These are phyloP conservation scores for Nothocercus julius DNA, from an alignment of 2,113 vertebrate species.

Conservation along the genomic window DNA sequence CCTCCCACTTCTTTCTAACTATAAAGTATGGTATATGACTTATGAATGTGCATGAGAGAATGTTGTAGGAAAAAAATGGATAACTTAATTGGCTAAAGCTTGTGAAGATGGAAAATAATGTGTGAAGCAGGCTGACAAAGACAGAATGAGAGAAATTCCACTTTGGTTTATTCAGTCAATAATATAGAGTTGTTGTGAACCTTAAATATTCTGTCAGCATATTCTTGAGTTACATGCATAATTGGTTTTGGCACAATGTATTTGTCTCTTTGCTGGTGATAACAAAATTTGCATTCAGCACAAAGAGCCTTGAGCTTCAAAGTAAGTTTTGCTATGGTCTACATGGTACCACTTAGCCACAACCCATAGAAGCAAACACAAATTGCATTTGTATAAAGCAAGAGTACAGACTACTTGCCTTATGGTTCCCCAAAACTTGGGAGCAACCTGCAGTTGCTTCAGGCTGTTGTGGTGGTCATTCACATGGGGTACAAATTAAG, in stretches of 20 bases:
- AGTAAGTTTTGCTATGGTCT: neutral
- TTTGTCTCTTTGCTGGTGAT: neutral
- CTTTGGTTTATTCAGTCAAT: neutral
- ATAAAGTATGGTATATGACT: neutral
- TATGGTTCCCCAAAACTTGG: neutral
- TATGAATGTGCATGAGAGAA: neutral
- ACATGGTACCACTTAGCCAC: neutral
- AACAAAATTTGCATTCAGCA: neutral
- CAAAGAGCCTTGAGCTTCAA: neutral
- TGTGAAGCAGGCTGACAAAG: neutral
- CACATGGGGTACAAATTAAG: neutral
- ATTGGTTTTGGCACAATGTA: neutral
- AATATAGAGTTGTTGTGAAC: neutral
- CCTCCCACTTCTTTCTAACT: neutral
- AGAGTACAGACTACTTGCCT: neutral
- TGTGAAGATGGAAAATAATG: neutral
- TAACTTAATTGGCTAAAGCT: neutral
- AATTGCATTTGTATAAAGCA: neutral
- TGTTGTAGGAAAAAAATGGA: neutral
- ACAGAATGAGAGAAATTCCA: neutral
- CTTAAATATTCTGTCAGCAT: neutral
- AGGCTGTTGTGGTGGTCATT: neutral
- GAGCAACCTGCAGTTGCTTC: neutral
- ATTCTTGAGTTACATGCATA: neutral
- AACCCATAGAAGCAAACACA: neutral